These are phyloP conservation scores for Folsomia manolachei DNA, from an alignment of 2,888 invertebrate genomes.

Conservation along the genomic window DNA sequence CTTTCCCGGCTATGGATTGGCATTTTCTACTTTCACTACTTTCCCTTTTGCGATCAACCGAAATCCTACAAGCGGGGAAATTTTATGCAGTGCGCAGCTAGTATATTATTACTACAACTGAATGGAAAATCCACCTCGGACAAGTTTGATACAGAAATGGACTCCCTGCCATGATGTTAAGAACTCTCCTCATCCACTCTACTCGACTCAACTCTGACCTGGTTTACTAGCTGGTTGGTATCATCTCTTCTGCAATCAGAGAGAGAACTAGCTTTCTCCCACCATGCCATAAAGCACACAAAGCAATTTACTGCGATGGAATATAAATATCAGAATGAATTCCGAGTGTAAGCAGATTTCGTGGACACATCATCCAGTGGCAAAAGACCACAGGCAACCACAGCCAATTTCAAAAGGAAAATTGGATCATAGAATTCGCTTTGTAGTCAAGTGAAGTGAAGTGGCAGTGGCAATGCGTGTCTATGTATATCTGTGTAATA, in stretches of 20 bases:
- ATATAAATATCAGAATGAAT: not conserved
- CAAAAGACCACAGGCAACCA: conserved; percentile 24
- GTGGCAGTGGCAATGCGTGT: not conserved
- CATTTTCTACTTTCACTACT: too few relatives aligned
- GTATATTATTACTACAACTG: not conserved
- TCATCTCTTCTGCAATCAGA: not conserved
- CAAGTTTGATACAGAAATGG: not conserved
- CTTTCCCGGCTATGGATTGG: too few relatives aligned
- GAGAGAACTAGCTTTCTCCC: too few relatives aligned
- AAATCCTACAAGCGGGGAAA: not conserved
- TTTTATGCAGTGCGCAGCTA: not conserved
- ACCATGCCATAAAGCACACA: not conserved
- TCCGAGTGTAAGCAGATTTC: not conserved
- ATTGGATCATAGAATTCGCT: conserved; percentile 29
- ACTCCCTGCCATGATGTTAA: conserved; percentile 4
- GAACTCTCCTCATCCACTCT: not conserved
- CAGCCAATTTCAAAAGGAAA: conserved; percentile 27
- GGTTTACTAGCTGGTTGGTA: not conserved
- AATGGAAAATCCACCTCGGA: too few relatives aligned
- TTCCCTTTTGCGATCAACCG: not conserved
- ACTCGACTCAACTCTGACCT: not conserved
- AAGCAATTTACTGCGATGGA: not conserved
- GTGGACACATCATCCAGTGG: conserved; percentile 4
- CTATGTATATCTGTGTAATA: not conserved
- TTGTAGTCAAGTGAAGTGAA: conserved; percentile 14